Base-by-base conservation (phyloP, 2,113 vertebrate species). In the Epinephelus lanceolatus region DNA sequence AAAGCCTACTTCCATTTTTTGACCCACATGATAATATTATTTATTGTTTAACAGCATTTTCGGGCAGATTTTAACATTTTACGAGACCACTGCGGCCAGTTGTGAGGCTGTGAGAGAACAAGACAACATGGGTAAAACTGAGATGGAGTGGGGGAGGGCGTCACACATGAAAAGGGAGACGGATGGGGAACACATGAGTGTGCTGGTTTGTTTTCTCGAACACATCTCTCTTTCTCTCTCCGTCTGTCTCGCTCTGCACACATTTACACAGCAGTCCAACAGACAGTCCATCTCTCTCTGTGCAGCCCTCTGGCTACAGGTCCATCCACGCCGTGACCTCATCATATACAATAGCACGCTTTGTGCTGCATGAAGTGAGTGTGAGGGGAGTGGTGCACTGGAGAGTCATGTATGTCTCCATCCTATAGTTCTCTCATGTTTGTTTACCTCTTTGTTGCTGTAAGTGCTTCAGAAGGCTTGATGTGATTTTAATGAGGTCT, bases 321-420 rank as follows among this genome's bases (percentile, higher is more conserved):
- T 78, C 86, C 56, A 11, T 75, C 71, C 80, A 72, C 13, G 6
- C 76, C 67, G 45, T 92, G 88, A 91, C 88, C 78, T 93, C 92
- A 84, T 86, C 77, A 62, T 66, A 47, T 57, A 94, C 87, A 94
- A 93, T 81, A 62, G 85, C 49, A 6, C 1, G 0, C 79, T 66
- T 92, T 94, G 91, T 93, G 56, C 25, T 19, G 33, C 0, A 67
- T 85, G 37, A 51, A 63, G 55, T 68, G 23, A 33, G 60, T 62
- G 23, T 52, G 47, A 75, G 67, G 30, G 70, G 45, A 57, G 73
- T 14, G 30, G 68, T 49, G 23, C 30, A 21, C 30, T 66, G 7
- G 12, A 49, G 42, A 17, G 51, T 27, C 71, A 33, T 80, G 37
- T 82, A 49, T 70, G 25, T 49, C 25, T 80, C 61, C 37, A 63